phyloP scores from a whole-genome alignment of 2,888 invertebrate species.

The Xestia sexstrigata region DNA sequence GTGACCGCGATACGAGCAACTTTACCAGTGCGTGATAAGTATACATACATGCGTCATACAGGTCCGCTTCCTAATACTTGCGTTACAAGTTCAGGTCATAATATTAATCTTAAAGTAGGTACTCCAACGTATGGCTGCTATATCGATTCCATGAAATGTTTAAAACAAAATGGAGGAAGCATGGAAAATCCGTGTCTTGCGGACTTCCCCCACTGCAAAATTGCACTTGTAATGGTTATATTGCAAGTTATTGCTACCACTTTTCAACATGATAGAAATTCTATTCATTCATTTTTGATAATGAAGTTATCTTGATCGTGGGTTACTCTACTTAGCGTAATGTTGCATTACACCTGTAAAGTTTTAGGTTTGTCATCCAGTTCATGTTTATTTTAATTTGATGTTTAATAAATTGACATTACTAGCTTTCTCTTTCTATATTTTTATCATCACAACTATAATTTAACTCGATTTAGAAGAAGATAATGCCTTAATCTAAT shows the following conservation, averaged over 20 bases:
- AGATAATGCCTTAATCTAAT: not conserved
- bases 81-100: conserved; percentile 69
- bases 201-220: conserved; percentile 53
- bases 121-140: conserved; percentile 25
- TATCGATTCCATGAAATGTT: conserved; percentile 32
- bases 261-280: conserved; percentile 34
- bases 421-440: not conserved
- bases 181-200: conserved; percentile 16
- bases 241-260: conserved; percentile 27
- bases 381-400: not conserved
- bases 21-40: conserved; percentile 70
- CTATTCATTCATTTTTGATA: not conserved
- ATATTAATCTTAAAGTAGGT: conserved; percentile 44
- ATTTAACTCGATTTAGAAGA: not conserved
- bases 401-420: conserved; percentile 5
- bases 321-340: not conserved
- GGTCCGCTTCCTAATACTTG: conserved; percentile 69
- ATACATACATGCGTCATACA: conserved; percentile 67
- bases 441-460: not conserved
- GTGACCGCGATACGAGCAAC: conserved; percentile 72
- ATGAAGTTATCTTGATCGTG: not conserved
- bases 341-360: not conserved
- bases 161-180: conserved; percentile 31
- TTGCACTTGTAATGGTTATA: conserved; percentile 12
- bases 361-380: not conserved